These are phyloP conservation scores for Nematopogon swammerdamellus DNA, from an alignment of 2,888 invertebrate species.

Conservation along the genomic window DNA sequence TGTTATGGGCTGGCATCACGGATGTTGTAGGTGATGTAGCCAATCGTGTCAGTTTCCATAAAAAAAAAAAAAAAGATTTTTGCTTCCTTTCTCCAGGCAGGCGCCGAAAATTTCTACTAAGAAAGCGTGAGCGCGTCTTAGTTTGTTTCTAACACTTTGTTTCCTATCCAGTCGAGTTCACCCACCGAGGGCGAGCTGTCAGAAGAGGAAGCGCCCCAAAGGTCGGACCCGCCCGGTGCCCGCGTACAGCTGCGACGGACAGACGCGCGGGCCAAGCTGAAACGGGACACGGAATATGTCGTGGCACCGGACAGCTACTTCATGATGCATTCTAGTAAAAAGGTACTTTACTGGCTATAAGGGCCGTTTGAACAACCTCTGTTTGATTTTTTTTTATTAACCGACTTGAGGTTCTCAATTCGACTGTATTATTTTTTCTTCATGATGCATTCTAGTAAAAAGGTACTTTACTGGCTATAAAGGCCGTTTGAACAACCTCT, in stretches of 20 bases:
- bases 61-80: too few species aligned
- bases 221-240: conserved; percentile 15
- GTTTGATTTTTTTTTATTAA: neutral
- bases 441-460: conserved; percentile 58
- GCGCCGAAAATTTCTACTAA: too few species aligned
- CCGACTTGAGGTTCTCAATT: too few species aligned
- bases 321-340: conserved; percentile 58
- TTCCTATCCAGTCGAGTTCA: conserved; percentile 13
- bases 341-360: conserved; percentile 37
- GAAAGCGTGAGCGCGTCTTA: too few species aligned
- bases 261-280: conserved; percentile 18
- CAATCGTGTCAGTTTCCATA: too few species aligned
- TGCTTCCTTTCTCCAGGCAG: too few species aligned
- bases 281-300: conserved; percentile 51
- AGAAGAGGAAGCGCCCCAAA: conserved; percentile 22
- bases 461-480: conserved; percentile 37
- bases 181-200: conserved; percentile 15
- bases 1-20: too few species aligned
- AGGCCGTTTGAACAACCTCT: too few species aligned
- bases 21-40: too few species aligned
- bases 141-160: neutral
- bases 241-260: conserved; percentile 21
- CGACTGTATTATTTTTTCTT: too few species aligned
- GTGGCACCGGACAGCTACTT: conserved; percentile 70
- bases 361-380: too few species aligned